A percentile compares a stretch with the other conserved stretches of the same genome.
phyloP scores from a whole-genome alignment of 2,888 invertebrate genomes.

The Tipula unca region DNA sequence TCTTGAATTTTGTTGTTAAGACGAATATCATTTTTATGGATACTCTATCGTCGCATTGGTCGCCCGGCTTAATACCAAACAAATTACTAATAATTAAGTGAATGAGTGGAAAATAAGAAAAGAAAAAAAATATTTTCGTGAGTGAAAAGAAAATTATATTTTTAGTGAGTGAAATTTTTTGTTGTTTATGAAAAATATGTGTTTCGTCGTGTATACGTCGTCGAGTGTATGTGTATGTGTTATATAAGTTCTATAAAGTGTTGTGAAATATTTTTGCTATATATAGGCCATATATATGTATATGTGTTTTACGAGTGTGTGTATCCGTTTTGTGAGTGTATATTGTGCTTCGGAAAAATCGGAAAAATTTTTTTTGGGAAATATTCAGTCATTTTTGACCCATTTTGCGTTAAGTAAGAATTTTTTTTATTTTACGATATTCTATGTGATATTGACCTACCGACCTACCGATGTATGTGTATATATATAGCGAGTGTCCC shows the following conservation, averaged over 20 bases:
- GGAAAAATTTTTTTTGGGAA: background rate
- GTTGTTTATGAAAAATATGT: no score
- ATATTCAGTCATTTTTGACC: background rate
- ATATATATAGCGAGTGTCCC: background rate
- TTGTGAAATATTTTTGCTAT: no score
- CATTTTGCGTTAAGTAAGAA: background rate
- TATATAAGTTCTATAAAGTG: background rate
- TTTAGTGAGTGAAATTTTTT: background rate
- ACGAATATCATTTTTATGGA: background rate
- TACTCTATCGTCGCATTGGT: background rate
- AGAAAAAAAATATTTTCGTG: background rate
- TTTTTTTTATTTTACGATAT: background rate
- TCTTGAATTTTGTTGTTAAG: background rate
- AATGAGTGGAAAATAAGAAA: background rate
- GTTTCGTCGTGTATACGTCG: no score
- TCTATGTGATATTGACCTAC: background rate
- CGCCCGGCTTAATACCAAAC: no score
- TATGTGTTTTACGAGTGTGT: background rate
- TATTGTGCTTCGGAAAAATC: background rate
- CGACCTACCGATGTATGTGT: no score
- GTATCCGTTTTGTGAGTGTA: background rate
- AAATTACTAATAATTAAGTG: background rate
- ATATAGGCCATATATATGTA: no score
- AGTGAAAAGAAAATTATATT: background rate
- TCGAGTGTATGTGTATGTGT: background rate